Conservation (phyloP, 2,113 vertebrate species). For the Oostethus manadensis region DNA sequence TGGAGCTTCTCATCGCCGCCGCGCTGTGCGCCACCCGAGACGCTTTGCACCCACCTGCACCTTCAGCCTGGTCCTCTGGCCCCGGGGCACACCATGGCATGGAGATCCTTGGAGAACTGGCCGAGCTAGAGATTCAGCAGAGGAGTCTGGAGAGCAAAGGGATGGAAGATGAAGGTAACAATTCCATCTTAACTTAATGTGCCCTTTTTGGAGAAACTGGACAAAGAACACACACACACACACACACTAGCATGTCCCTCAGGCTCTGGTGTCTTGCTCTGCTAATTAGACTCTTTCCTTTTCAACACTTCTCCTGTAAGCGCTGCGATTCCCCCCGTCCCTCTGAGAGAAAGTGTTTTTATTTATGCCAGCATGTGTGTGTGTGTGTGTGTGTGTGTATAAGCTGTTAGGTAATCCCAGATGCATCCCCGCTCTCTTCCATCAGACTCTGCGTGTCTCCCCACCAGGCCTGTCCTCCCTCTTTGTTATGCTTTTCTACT, state of each 20-base stretch:
- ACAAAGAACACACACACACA: conserved; percentile 26
- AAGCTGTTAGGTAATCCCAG: conserved; percentile 71
- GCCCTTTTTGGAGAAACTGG: conserved; percentile 29
- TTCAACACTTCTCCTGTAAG: conserved; percentile 69
- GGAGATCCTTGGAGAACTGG: conserved; percentile 88
- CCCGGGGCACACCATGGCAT: conserved; percentile 77
- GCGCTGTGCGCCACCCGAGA: conserved; percentile 79
- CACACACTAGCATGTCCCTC: conserved; percentile 44
- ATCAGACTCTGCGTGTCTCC: conserved; percentile 60
- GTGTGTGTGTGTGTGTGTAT: conserved; percentile 41
- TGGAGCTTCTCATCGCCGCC: conserved; percentile 87
- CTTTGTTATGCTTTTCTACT: conserved; percentile 19
- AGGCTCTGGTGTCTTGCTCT: conserved; percentile 64
- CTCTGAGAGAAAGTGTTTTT: conserved; percentile 68
- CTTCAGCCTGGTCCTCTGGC: conserved; percentile 21
- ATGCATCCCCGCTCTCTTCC: conserved; percentile 64
- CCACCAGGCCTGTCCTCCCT: conserved; percentile 39
- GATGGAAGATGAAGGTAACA: conserved; percentile 43
- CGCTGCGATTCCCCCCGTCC: conserved; percentile 60
- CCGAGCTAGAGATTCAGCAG: conserved; percentile 80
- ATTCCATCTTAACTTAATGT: background rate
- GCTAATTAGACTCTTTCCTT: conserved; percentile 71
- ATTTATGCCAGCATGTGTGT: conserved; percentile 57
- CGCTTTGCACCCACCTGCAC: conserved; percentile 55
- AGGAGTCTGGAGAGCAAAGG: conserved; percentile 59